Evolutionary conservation across 2,797 vertebrate species (phyloP).

Genomic region (Picus viridis): DNA sequence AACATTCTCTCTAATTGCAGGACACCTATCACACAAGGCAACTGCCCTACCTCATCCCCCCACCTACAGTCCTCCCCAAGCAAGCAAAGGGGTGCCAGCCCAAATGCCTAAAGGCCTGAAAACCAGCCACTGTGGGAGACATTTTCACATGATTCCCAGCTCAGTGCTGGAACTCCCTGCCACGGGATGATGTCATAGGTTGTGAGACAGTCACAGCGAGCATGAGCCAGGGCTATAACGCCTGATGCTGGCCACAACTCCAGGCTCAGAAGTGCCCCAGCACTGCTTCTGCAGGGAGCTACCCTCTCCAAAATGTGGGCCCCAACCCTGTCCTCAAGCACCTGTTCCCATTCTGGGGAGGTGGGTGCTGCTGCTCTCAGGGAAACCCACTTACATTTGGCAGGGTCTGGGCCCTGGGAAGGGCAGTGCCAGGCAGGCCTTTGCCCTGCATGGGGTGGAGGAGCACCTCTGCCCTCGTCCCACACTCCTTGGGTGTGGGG

Average conservation of each 20-base stretch:
- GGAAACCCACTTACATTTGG: not conserved
- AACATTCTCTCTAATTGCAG: not conserved
- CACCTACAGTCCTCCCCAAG: accelerated
- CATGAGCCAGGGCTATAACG: not conserved
- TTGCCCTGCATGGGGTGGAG: slow-evolving; percentile 41
- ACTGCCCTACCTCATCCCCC: not conserved
- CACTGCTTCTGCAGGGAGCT: not conserved
- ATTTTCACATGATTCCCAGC: accelerated
- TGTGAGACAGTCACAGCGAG: accelerated
- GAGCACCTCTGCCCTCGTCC: slow-evolving; percentile 45
- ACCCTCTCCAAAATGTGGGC: accelerated
- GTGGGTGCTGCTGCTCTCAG: not conserved
- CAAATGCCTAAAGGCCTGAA: not conserved
- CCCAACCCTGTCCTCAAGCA: not conserved
- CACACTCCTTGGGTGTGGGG: slow-evolving; percentile 50
- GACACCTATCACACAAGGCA: not conserved
- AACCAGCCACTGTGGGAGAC: accelerated
- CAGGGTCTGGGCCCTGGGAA: not conserved
- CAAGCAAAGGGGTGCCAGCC: not conserved
- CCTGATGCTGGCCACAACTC: not conserved
- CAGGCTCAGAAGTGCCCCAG: not conserved
- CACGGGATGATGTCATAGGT: accelerated
- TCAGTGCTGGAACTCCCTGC: not conserved
- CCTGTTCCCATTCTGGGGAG: not conserved
- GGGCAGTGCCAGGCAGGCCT: slow-evolving; percentile 59